These are phyloP conservation scores for Drosophila pruinosa DNA, from an alignment of 1,140 invertebrate genomes.

Conservation along the genomic window DNA sequence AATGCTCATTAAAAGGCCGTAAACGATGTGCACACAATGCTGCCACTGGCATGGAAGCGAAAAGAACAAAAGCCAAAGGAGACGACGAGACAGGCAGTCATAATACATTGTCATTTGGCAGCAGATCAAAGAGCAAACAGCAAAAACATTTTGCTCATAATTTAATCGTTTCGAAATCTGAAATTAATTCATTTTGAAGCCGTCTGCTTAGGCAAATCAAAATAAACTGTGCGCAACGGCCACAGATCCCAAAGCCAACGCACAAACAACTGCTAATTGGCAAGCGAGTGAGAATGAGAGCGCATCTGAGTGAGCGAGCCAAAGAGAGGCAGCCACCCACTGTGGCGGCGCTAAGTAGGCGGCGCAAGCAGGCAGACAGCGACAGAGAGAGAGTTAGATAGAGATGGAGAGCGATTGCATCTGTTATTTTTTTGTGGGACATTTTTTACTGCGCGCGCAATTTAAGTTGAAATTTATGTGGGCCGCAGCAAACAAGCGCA, in stretches of 20 bases:
- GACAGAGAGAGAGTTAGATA: neutral
- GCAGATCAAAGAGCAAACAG: constrained; percentile 72
- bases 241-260: constrained; percentile 14
- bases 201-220: constrained; percentile 72
- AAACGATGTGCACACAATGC: constrained; percentile 46
- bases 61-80: constrained; percentile 22
- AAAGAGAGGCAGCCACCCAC: constrained; percentile 50
- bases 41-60: neutral
- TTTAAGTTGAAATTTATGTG: constrained; percentile 80
- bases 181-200: constrained; percentile 65
- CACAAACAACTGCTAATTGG: constrained; percentile 62
- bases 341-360: constrained; percentile 64
- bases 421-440: constrained; percentile 17
- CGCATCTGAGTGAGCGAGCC: constrained; percentile 12
- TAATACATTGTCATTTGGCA: constrained; percentile 51
- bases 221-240: constrained; percentile 58
- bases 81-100: neutral
- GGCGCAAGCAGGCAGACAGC: constrained; percentile 29
- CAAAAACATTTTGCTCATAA: constrained; percentile 64
- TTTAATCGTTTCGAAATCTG: constrained; percentile 80
- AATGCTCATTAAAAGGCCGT: constrained; percentile 79
- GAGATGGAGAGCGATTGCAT: neutral
- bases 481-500: constrained; percentile 35
- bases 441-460: constrained; percentile 72
- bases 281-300: constrained; percentile 26